A percentile compares a stretch with the other conserved stretches of the same genome.
Evolutionary conservation across 2,888 invertebrate genomes (phyloP).

Genomic region (Dyspetes luteomarginatus): DNA sequence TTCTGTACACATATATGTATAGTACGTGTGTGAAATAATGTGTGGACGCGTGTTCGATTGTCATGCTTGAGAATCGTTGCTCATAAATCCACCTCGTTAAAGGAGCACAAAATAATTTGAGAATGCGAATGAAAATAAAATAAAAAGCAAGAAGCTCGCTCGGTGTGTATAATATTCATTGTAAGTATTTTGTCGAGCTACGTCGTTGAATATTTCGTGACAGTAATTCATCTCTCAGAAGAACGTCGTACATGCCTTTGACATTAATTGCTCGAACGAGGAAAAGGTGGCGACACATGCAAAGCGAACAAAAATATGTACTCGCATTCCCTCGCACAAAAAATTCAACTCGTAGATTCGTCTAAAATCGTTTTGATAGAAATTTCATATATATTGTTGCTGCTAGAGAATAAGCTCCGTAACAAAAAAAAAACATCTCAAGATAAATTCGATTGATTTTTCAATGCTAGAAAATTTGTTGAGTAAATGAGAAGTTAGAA

Average conservation of each 20-base stretch:
- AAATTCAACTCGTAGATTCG: background rate
- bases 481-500: background rate
- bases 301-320: background rate
- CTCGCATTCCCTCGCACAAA: background rate
- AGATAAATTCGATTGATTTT: background rate
- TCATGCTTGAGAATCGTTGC: conserved; percentile 14
- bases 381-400: background rate
- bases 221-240: background rate
- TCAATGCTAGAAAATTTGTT: background rate
- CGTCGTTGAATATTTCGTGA: background rate
- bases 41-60: background rate
- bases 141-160: background rate
- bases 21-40: background rate
- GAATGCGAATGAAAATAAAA: background rate
- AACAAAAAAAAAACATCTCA: background rate
- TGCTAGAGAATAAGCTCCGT: background rate
- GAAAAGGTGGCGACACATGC: background rate
- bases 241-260: background rate
- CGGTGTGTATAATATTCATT: background rate
- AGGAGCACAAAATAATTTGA: conserved; percentile 19
- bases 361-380: background rate
- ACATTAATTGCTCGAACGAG: background rate
- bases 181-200: background rate
- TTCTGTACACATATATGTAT: background rate
- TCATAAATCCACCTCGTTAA: conserved; percentile 8